Evolutionary conservation across 2,113 vertebrate genomes (phyloP), one percentile per base, ranked within the genome.

Genomic region (Telmatochromis bifrenatus): DNA sequence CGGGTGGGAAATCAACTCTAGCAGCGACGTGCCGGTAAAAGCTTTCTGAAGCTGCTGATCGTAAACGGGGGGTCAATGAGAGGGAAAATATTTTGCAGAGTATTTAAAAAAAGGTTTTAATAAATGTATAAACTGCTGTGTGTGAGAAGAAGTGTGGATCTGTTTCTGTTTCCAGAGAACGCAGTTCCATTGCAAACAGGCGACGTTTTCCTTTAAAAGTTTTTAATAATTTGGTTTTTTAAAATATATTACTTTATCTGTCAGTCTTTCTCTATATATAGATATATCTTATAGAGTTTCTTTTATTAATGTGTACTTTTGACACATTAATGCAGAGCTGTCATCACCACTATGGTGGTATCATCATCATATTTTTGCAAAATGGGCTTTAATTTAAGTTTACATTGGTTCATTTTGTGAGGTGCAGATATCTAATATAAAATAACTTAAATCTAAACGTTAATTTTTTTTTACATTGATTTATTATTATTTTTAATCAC

Each of bases 321-420:
- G 28, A 58, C 37, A 37, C 37, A 37, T 37, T 37, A 37, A 37
- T 37, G 37, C 37, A 39, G 37, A 39, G 37, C 37, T 39, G 37
- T 37, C 37, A 39, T 39, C 37, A 39, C 37, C 37, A 39, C 37
- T 39, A 33, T 65, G 60, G 31, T 37, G 60, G 6, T 37, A 12
- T n/a, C 31, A n/a, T 12, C 60, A 2, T 65, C 1, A 13, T n/a
- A 13, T 2, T 65, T 65, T 65, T 65, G 2, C 3, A 37, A 65
- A 37, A 5, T 5, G 0, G 0, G 19, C 33, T 0, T 65, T 65
- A 65, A 37, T 65, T n/a, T 37, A 37, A 37, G 0, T 37, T 65
- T 37, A 65, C 10, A 65, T 35, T 7, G 10, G 10, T 37, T 65
- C 31, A 3, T 65, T 65, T 2, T n/a, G 60, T 35, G 31, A 65